Evolutionary conservation across 2,888 invertebrate genomes (phyloP), one percentile per base, ranked within the genome.

Genomic region (Chrysolina oricalcia): DNA sequence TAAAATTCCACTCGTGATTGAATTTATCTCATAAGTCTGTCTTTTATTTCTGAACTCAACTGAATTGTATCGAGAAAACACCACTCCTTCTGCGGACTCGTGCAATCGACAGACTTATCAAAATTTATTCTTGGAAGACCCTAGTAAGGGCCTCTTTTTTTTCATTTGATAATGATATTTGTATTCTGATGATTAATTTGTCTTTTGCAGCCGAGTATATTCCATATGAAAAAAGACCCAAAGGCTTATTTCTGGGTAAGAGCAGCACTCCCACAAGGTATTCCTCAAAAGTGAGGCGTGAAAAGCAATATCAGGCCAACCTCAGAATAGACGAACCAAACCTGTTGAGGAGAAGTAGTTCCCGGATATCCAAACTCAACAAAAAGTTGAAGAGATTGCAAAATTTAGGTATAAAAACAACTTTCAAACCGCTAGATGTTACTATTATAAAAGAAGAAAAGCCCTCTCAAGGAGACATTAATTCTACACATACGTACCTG

Each of bases 191-290:
- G 27, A 50, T 35, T 0, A 59, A 46, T 59, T 73, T 46, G 15
- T 65, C 73, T 72, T 66, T 70, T 91, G 70, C 86, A 93, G 94
- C 94, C 73, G 90, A 90, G 11, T 93, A 91, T 81, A 91, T 95
- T 78, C 93, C 94, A 19, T 93, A 93, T 1, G 92, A 93, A 77
- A 91, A 93, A 93, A 85, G 91, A 89, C 83, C 87, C 81, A 43
- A 90, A 72, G 67, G 92, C 91, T 70, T 93, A 92, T 85, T 86
- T 72, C 72, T 77, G 40, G 82, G 82, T 9, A 81, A 80, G 69
- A 70, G 89, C 80, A 75, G 89, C 91, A 90, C 90, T 6, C 78
- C 85, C 15, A 85, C 89, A 46, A 89, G 90, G 76, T 92, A 91
- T 81, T 90, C 91, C 0, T 88, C 84, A 73, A 84, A 89, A 75